These are phyloP conservation scores for Cephalopterus ornatus DNA, from an alignment of 2,113 vertebrate species.

Conservation along the genomic window DNA sequence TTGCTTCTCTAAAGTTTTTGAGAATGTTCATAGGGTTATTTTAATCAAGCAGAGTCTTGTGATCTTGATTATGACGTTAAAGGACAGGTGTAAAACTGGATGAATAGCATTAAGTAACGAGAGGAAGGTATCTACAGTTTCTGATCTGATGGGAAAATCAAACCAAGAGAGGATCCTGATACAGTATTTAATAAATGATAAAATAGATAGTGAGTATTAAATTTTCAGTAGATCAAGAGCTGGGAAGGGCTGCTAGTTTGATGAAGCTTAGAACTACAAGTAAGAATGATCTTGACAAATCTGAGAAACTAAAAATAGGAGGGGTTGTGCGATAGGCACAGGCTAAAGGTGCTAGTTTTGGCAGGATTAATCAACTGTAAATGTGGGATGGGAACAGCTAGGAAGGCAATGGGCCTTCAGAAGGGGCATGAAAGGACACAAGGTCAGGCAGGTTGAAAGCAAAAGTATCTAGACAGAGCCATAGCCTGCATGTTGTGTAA, in stretches of 20 bases:
- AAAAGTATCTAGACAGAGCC: not conserved
- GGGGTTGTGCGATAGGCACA: not conserved
- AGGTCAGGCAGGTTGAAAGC: not conserved
- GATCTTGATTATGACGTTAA: not conserved
- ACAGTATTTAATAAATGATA: not conserved
- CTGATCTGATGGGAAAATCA: not conserved
- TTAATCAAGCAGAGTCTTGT: not conserved
- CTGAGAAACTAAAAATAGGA: not conserved
- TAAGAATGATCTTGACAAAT: not conserved
- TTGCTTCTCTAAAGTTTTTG: not conserved
- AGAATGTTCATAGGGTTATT: not conserved
- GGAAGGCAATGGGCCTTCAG: not conserved
- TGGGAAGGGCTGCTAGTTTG: not conserved
- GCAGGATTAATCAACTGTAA: not conserved
- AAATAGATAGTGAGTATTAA: not conserved
- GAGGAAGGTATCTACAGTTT: not conserved
- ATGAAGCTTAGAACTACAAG: not conserved
- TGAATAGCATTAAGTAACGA: not conserved
- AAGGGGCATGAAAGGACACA: not conserved
- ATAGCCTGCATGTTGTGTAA: not conserved
- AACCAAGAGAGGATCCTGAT: not conserved
- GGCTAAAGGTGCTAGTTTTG: not conserved
- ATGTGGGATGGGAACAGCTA: not conserved
- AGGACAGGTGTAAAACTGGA: not conserved
- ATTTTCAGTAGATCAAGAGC: not conserved